Conservation (phyloP, 2,113 vertebrate genomes). For the Sigmodon hispidus region DNA sequence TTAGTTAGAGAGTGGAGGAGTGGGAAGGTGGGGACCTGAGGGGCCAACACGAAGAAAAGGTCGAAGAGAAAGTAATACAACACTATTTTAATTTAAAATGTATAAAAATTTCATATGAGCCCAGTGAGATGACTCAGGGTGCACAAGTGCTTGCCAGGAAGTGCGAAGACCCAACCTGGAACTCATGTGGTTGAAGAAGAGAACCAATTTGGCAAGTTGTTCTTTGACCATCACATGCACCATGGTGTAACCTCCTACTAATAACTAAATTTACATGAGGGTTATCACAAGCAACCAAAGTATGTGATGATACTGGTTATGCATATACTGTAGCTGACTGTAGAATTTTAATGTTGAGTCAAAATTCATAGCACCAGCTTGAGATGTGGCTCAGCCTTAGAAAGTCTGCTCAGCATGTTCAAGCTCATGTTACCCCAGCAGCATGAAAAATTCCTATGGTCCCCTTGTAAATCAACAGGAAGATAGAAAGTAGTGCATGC, state of each 20-base stretch:
- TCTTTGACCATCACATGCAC: background rate
- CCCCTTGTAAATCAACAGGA: background rate
- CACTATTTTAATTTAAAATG: background rate
- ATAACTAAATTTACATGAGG: background rate
- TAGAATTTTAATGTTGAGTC: slow-evolving; percentile 8
- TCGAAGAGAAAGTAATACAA: background rate
- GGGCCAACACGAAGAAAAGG: background rate
- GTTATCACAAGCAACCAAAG: background rate
- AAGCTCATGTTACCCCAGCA: background rate
- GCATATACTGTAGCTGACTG: background rate
- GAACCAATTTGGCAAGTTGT: background rate
- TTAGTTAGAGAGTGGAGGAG: background rate
- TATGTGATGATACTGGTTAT: background rate
- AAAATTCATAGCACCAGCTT: background rate
- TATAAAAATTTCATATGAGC: background rate
- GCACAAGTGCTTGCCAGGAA: background rate
- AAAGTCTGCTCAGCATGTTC: background rate
- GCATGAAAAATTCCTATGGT: background rate
- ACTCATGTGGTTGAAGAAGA: no score
- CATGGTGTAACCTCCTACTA: no score
- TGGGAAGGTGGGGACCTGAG: no score
- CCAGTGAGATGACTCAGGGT: no score
- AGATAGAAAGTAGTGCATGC: background rate
- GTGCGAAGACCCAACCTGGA: no score
- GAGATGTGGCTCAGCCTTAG: background rate